phyloP scores from a whole-genome alignment of 2,113 vertebrate genomes.

The Brachypodius melanocephalos region DNA sequence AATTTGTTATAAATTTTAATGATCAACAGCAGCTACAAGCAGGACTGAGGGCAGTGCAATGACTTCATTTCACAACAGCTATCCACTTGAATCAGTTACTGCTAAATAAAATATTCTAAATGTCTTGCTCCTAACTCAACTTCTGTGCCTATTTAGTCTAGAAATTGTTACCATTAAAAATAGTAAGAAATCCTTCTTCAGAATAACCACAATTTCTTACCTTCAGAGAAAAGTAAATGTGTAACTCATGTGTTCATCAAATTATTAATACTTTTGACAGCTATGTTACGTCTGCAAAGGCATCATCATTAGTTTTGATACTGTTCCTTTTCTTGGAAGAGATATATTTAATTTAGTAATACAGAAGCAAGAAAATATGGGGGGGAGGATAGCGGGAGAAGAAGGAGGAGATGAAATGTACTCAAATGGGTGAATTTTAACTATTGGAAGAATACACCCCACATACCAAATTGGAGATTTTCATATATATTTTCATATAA shows the following conservation, averaged over 20 bases:
- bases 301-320: neutral
- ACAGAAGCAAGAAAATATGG: neutral
- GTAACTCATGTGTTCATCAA: neutral
- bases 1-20: constrained; percentile 25
- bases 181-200: neutral
- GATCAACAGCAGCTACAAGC: constrained; percentile 6
- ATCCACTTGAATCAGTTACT: neutral
- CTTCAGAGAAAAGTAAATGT: neutral
- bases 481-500: neutral
- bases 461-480: neutral
- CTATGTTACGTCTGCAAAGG: neutral
- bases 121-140: neutral
- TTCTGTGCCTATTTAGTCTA: neutral
- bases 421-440: neutral
- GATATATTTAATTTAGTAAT: neutral
- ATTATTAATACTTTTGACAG: neutral
- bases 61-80: neutral
- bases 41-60: neutral
- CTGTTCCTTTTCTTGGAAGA: neutral
- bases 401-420: neutral
- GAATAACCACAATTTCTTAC: neutral
- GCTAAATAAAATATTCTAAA: neutral
- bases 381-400: fast-evolving
- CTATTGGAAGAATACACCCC: neutral
- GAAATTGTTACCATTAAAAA: neutral